Conservation (phyloP, 2,797 vertebrate genomes). For the Malurus splendens region DNA sequence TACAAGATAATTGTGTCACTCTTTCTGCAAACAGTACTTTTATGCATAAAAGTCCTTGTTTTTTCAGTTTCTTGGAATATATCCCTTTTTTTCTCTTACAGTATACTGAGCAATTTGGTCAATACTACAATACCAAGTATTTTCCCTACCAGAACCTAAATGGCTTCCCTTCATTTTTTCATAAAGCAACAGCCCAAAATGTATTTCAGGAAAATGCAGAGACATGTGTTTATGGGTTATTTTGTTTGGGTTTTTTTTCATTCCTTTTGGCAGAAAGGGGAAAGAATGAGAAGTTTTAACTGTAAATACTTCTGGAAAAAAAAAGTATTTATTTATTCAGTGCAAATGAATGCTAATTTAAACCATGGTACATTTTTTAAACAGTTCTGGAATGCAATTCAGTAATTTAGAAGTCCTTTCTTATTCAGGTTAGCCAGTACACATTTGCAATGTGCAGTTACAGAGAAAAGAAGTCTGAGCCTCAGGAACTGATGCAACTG, state of each 20-base stretch:
- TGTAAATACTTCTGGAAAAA: neutral
- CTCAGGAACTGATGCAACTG: slow-evolving; percentile 95
- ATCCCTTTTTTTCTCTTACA: neutral
- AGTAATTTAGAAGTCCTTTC: slow-evolving; percentile 5
- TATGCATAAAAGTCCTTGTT: neutral
- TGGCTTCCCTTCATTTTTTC: neutral
- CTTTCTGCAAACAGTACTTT: neutral
- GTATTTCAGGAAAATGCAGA: neutral
- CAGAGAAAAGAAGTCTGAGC: slow-evolving; percentile 94
- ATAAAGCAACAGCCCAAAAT: neutral
- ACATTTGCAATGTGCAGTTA: slow-evolving; percentile 99
- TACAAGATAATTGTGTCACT: neutral
- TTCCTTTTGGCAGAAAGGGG: neutral
- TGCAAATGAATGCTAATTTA: neutral
- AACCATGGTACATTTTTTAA: neutral
- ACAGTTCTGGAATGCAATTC: neutral
- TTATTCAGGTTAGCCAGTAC: slow-evolving; percentile 91
- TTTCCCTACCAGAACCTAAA: neutral
- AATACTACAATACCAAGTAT: neutral
- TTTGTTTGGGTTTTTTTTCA: neutral
- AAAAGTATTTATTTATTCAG: neutral
- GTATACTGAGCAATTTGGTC: neutral
- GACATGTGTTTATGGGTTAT: neutral
- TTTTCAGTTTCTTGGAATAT: neutral
- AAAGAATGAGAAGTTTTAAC: neutral